Evolutionary conservation across 2,113 vertebrate genomes (phyloP), one percentile per base, ranked within the genome.

Genomic region (Dasypus novemcinctus): DNA sequence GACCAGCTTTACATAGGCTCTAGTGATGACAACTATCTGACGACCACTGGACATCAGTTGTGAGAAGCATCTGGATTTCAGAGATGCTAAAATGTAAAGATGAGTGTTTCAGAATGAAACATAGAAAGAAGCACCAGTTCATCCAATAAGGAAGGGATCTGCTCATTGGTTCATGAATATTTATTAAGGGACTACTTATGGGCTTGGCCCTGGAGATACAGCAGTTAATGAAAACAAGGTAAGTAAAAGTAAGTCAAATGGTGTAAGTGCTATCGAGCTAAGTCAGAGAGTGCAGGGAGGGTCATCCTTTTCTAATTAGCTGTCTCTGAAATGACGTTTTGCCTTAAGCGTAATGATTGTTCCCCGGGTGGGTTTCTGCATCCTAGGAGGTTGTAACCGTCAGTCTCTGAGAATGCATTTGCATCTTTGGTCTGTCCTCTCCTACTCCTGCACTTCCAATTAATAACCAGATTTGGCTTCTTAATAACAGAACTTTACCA

Each of bases 11-110:
- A 57, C 33, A 14, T 66, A 12, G 9, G 27, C 36, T 15, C 21
- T 49, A 10, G 1, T 9, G 31, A 1, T 27, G 41, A 52, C 52
- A 6, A 0, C 17, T 14, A 13, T 25, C 20, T 10, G 17, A 46
- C 71, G 2, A 3, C 13, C 2, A 0, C 10, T 52, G 41, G 52
- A 72, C 5, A 14, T 52, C 2, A 5, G 46, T 1, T 57, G 21
- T 36, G 64, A 63, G 14, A 52, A 7, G 5, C 20, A 25, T 29
- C 13, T 27, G 4, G 57, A 9, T 38, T 71, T 87, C n/a, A 3
- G 9, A 91, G 43, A 52, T 10, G 43, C 33, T 25, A 49, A 25
- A 36, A 81, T 15, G 52, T 54, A 54, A 54, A 54, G 17, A 54
- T 15, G 15, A 82, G 33, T 1, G 14, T 29, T 29, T 11, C 33